Base-by-base conservation (phyloP, 2,113 vertebrate genomes). In the Shinisaurus crocodilurus region DNA sequence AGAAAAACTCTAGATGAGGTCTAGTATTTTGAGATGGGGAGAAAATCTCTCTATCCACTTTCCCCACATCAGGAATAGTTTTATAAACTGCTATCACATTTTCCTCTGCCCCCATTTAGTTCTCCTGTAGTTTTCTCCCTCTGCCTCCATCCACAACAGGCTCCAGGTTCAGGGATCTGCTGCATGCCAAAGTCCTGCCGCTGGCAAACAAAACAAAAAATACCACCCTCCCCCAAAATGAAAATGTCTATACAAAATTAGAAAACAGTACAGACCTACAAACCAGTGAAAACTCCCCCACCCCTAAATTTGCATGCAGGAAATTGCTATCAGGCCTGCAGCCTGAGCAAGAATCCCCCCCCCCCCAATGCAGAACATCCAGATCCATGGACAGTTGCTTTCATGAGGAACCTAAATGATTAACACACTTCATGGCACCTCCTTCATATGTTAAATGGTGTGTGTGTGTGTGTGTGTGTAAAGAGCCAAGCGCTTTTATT, bases 301-400 rank as follows among this genome's bases (percentile, higher is more conserved):
- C 12, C 89, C 57, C 50, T 43, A 63, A 70, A 86, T 54, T 83
- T 80, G 40, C 69, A 86, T 86, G 65, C 57, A 90, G 90, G 85
- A 93, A 93, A 87, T 92, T 76, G 82, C 50, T 86, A 79, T 60
- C 75, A 93, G 76, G 92, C 79, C 63, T 93, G 82, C 32, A 92
- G 50, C 27, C 65, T 83, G 72, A 87, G 20, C 0, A 34, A 32
- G 87, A 90, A 87, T 89, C 90, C 83, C 50, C 32, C 87, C 48
- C 88, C n/a, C 50, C 45, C 87, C 88, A 93, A 80, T n/a, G 15
- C 45, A 65, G 16, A 25, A 34, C 54, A 86, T 76, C 25, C n/a
- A 88, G 34, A 74, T 65, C 37, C 12, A 9, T n/a, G 60, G 25
- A 45, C 29, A 10, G 18, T 13, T 54, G 29, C 76, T 94, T 40